Conservation (phyloP, 2,888 invertebrate species). For the Amiota communis region DNA sequence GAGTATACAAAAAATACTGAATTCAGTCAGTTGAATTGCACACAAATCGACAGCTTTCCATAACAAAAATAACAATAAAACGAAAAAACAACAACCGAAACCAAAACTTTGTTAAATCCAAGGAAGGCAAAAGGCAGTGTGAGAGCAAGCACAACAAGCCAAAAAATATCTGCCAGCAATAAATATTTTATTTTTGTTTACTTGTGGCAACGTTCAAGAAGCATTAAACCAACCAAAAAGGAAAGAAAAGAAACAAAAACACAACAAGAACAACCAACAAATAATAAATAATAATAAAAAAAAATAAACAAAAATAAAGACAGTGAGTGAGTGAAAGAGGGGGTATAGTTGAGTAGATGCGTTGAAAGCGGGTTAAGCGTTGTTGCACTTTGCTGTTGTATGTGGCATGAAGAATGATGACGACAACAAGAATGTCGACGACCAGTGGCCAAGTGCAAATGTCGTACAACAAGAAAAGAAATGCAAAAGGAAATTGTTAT, state of each 20-base stretch:
- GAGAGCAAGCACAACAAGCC: too few species aligned
- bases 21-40: too few species aligned
- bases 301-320: not conserved
- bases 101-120: too few species aligned
- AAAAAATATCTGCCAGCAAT: not conserved
- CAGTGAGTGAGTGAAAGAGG: not conserved
- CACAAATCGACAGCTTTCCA: slow-evolving; percentile 10
- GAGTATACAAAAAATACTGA: not conserved
- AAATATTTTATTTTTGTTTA: slow-evolving; percentile 16
- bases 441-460: too few species aligned
- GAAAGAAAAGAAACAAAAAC: not conserved
- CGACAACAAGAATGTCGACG: too few species aligned
- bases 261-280: not conserved
- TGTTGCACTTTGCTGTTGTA: too few species aligned
- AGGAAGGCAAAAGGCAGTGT: too few species aligned
- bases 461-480: too few species aligned
- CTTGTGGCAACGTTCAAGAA: slow-evolving; percentile 1
- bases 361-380: too few species aligned
- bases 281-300: not conserved
- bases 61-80: slow-evolving; percentile 37
- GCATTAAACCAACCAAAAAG: not conserved
- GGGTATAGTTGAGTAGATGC: not conserved
- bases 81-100: slow-evolving; percentile 8
- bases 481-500: too few species aligned
- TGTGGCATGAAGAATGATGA: too few species aligned